Evolutionary conservation across 1,140 invertebrate species (phyloP).

Genomic region (Wiebesia pumilae): DNA sequence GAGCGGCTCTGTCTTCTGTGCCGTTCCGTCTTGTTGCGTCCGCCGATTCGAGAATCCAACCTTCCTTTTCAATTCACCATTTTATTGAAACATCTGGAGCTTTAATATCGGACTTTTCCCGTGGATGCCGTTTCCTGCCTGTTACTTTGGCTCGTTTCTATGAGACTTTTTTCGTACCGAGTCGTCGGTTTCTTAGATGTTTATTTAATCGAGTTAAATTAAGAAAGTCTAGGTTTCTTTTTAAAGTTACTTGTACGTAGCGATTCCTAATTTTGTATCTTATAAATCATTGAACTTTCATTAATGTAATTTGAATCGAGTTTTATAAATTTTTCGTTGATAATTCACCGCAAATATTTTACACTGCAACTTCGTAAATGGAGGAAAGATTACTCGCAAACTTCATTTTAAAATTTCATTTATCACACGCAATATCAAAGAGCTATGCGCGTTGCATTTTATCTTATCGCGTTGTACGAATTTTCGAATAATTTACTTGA

Average conservation of each 20-base stretch:
- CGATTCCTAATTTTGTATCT: neutral
- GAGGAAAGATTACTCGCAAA: neutral
- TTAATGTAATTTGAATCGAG: neutral
- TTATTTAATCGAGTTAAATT: neutral
- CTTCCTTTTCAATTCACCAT: neutral
- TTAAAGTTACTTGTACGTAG: too few relatives aligned
- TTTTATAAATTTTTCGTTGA: neutral
- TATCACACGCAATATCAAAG: neutral
- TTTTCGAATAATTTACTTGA: neutral
- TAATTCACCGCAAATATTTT: neutral
- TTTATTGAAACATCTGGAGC: neutral
- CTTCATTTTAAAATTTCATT: neutral
- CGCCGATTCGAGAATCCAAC: neutral
- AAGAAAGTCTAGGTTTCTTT: neutral
- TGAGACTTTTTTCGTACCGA: neutral
- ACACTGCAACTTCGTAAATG: neutral
- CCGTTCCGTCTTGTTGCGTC: slow-evolving; percentile 28
- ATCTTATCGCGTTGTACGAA: neutral
- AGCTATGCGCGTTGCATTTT: neutral
- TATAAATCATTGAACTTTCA: neutral
- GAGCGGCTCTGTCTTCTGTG: slow-evolving; percentile 9
- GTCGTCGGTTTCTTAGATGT: neutral
- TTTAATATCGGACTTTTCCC: neutral
- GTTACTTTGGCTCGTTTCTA: neutral
- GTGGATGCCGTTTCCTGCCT: neutral